Base-by-base conservation (phyloP, 2,113 vertebrate genomes). In the Esox niger region DNA sequence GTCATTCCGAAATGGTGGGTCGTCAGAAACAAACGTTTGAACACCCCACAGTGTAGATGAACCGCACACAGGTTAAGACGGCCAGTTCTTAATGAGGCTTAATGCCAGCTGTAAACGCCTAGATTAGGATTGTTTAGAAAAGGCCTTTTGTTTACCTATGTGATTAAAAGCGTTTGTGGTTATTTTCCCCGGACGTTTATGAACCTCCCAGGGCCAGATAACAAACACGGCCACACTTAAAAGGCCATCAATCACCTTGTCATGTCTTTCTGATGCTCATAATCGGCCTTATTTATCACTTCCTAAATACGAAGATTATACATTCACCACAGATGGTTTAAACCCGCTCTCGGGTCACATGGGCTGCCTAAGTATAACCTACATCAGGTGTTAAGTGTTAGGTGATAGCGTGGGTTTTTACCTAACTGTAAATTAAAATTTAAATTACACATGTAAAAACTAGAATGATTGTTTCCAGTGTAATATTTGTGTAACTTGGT, bases 121-220 rank as follows among this genome's bases (percentile, higher is more conserved):
- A 62, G 60, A 61, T n/a, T 68, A 61, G 58, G 61, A 21, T 61
- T 32, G 52, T 68, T 72, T 61, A 71, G 29, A 64, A 58, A 64
- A 68, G 43, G 67, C 32, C 43, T 64, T 75, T 75, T 77, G 78
- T 68, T 80, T 29, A 75, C 61, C 62, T 30, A 23, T 46, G 33
- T 61, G 72, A 68, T 79, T 65, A 74, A 60, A 79, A 70, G 55
- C 35, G 35, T 63, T 29, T 35, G 54, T 63, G 25, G 55, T 75
- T 75, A 71, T 78, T 62, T 68, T 78, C 72, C 70, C 74, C 76
- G 54, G 11, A 6, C 63, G 66, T 88, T 86, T 84, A 84, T 82
- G 63, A 62, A 64, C 68, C 46, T 57, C n/a, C 15, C 9, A 4
- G 47, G 49, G 59, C 11, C 32, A 68, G 78, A 86, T 86, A 83